A percentile compares a stretch with the other conserved stretches of the same genome.
phyloP scores from a whole-genome alignment of 2,113 vertebrate genomes.

The Dendropsophus ebraccatus region DNA sequence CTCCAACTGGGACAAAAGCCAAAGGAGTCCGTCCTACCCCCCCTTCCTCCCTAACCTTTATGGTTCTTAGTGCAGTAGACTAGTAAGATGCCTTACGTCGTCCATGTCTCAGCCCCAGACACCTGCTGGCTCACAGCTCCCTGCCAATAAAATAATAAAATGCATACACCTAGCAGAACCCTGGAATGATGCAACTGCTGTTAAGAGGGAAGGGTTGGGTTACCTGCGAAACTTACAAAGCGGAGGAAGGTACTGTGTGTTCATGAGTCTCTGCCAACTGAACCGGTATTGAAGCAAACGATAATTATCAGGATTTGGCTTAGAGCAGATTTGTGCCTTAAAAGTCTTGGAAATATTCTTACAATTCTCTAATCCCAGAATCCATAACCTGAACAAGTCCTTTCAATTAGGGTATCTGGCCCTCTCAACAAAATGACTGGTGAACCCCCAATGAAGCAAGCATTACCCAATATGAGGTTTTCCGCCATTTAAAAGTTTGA shows the following conservation, averaged over 20 bases:
- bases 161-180: slow-evolving; percentile 51
- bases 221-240: slow-evolving; percentile 74
- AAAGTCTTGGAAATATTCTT: slow-evolving; percentile 4
- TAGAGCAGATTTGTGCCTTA: neutral
- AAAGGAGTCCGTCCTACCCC: slow-evolving; percentile 25
- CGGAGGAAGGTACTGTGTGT: slow-evolving; percentile 62
- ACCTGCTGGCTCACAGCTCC: slow-evolving; percentile 72
- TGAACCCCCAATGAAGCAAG: neutral
- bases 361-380: neutral
- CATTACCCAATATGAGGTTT: neutral
- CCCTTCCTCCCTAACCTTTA: slow-evolving; percentile 12
- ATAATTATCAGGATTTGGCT: slow-evolving; percentile 67
- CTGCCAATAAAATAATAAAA: slow-evolving; percentile 68
- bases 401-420: neutral
- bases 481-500: neutral
- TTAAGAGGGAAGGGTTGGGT: slow-evolving; percentile 71
- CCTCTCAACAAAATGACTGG: neutral
- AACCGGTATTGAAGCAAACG: slow-evolving; percentile 67
- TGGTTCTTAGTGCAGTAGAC: slow-evolving; percentile 26
- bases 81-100: slow-evolving; percentile 46
- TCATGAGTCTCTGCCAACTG: slow-evolving; percentile 70
- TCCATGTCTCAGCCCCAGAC: slow-evolving; percentile 68
- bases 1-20: slow-evolving; percentile 68
- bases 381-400: neutral
- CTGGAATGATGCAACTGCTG: slow-evolving; percentile 75